Base-by-base conservation (phyloP, 2,888 invertebrate species). In the Crioceris asparagi region DNA sequence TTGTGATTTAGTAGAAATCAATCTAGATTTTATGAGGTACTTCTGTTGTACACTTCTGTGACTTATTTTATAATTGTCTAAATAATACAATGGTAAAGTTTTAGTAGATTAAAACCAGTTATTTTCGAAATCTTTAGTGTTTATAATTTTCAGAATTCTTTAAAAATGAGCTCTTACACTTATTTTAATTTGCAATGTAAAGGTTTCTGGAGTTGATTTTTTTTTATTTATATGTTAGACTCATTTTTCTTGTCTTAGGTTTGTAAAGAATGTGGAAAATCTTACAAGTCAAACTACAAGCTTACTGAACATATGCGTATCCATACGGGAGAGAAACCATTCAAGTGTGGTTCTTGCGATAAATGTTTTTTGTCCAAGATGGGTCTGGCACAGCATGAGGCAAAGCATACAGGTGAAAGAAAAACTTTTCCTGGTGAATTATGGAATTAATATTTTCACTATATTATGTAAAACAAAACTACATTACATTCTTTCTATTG, bases 361-460 rank as follows among this genome's bases (percentile, higher is more conserved):
- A 75, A 75, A 51, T 67, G 70, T 4, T 75, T 75, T 51, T 63
- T 74, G 27, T 74, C 74, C 17, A 75, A 74, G 58, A 74, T 71
- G 44, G 74, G 74, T 6, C 56, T 74, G 12, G 70, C 71, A 1
- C 74, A 75, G 45, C 75, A 75, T 47, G 71, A 71, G 39, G 74
- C 74, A 1, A 72, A 69, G 35, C 75, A 75, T 51, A 74, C 74
- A 8, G 66, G 65, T 59, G 50, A 43, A 10, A 32, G 11, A 10
- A 23, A 8, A 6, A n/a, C 8, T 19, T 34, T 18, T 30, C 5
- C 16, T 26, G 10, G 11, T 17, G 10, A 4, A 8, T n/a, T 32
- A 1, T 19, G 6, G 23, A 16, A 21, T 35, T 25, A 31, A 15
- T 2, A 33, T 15, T 33, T 17, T 12, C 2, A 33, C n/a, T 12